Percentiles rank a stretch among this genome's conserved stretches.
phyloP scores from a whole-genome alignment of 2,797 vertebrate species.

The Pyrocephalus nanus region DNA sequence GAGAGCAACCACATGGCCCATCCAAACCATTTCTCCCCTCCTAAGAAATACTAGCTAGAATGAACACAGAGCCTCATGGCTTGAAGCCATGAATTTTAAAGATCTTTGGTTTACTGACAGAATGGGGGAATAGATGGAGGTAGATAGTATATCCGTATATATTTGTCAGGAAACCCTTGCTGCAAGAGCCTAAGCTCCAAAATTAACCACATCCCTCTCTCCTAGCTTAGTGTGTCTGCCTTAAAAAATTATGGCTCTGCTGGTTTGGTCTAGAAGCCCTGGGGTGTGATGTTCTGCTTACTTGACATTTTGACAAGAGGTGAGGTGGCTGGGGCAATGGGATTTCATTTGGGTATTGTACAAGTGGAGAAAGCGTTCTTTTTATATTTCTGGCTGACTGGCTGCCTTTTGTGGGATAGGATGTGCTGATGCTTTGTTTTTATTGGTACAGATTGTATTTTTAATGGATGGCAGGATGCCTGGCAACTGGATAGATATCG shows the following conservation, averaged over 20 bases:
- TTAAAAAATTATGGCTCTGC: neutral
- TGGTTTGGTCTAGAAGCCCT: neutral
- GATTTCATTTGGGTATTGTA: neutral
- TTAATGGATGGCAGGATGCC: conserved; percentile 50
- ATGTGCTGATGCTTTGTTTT: conserved; percentile 50
- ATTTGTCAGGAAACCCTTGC: neutral
- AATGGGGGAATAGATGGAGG: neutral
- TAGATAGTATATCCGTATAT: neutral
- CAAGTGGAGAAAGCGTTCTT: conserved; percentile 16
- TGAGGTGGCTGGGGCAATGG: neutral
- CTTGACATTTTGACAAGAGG: conserved; percentile 35
- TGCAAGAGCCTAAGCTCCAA: neutral
- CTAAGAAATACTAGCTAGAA: neutral
- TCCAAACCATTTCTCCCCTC: neutral
- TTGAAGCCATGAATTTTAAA: neutral
- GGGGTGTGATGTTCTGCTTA: conserved; percentile 22
- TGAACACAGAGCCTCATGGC: neutral
- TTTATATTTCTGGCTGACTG: neutral
- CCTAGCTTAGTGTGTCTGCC: neutral
- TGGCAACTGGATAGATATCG: neutral
- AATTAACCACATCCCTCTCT: neutral
- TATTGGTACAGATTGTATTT: conserved; percentile 42
- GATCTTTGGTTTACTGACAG: neutral
- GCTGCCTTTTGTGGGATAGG: conserved; percentile 15
- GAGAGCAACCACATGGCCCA: neutral